Conservation (phyloP, 2,797 vertebrate species). For the Poecilia velifera region DNA sequence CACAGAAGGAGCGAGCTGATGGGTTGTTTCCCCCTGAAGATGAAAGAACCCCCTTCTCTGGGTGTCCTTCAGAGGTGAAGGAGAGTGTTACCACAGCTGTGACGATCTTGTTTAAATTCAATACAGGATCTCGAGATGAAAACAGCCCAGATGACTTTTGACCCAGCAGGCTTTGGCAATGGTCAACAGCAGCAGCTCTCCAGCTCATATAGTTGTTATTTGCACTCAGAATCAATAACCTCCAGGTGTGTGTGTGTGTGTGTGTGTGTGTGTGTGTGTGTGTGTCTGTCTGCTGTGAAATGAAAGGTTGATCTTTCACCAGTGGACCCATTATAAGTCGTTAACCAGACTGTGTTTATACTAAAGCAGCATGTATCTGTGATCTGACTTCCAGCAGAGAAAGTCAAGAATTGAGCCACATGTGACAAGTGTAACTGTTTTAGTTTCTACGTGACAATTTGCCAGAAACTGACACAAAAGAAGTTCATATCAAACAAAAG, state of each 20-base stretch:
- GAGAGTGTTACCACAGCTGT: constrained; percentile 80
- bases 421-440: background rate
- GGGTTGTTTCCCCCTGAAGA: constrained; percentile 57
- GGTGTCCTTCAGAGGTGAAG: constrained; percentile 74
- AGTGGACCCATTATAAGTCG: constrained; percentile 24
- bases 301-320: constrained; percentile 39
- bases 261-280: constrained; percentile 48
- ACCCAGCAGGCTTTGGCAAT: constrained; percentile 71
- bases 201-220: constrained; percentile 67
- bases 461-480: background rate
- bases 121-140: constrained; percentile 71
- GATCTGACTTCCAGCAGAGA: constrained; percentile 1
- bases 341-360: constrained; percentile 9
- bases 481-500: background rate
- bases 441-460: background rate
- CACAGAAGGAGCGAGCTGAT: constrained; percentile 40
- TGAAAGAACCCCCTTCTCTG: constrained; percentile 72
- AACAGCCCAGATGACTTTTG: constrained; percentile 71
- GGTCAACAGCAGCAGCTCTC: constrained; percentile 73
- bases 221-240: constrained; percentile 74
- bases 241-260: constrained; percentile 46
- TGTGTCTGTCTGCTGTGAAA: constrained; percentile 33
- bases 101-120: constrained; percentile 77
- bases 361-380: constrained; percentile 10
- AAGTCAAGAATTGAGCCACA: background rate